phyloP scores from a whole-genome alignment of 2,888 invertebrate genomes.

The Vesta saturnalis region DNA sequence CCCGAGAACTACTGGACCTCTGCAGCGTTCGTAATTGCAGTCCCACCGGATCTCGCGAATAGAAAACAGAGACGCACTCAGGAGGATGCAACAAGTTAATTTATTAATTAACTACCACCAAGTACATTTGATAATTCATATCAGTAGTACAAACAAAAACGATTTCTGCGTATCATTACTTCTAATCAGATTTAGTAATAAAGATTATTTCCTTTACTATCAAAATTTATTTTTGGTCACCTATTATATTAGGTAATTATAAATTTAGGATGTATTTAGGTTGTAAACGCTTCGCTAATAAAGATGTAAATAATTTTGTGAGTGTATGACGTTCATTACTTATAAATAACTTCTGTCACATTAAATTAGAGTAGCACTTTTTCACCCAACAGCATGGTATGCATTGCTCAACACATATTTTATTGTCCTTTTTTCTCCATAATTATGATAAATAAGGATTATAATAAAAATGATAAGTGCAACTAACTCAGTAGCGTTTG shows the following conservation, averaged over 20 bases:
- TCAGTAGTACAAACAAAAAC: constrained; percentile 14
- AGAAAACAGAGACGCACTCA: constrained; percentile 42
- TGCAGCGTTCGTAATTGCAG: constrained; percentile 44
- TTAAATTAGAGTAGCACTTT: neutral
- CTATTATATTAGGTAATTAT: neutral
- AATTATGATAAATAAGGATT: too few species aligned
- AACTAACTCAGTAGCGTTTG: too few species aligned
- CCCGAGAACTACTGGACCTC: constrained; percentile 46
- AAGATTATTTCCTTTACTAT: neutral
- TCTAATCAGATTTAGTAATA: neutral
- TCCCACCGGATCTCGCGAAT: constrained; percentile 46
- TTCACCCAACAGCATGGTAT: neutral
- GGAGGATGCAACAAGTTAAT: constrained; percentile 43
- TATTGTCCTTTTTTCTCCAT: too few species aligned
- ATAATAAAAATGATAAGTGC: too few species aligned
- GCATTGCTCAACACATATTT: neutral
- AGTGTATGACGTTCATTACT: neutral
- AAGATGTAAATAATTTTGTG: neutral
- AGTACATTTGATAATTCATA: constrained; percentile 33
- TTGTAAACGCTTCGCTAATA: neutral
- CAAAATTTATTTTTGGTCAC: neutral
- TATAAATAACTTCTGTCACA: neutral
- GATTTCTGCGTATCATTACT: constrained; percentile 11
- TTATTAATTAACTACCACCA: constrained; percentile 33
- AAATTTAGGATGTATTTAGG: neutral